A percentile compares a stretch with the other conserved stretches of the same genome.
These are phyloP conservation scores for Ochlodes sylvanus DNA, from an alignment of 2,888 invertebrate species.

Conservation along the genomic window DNA sequence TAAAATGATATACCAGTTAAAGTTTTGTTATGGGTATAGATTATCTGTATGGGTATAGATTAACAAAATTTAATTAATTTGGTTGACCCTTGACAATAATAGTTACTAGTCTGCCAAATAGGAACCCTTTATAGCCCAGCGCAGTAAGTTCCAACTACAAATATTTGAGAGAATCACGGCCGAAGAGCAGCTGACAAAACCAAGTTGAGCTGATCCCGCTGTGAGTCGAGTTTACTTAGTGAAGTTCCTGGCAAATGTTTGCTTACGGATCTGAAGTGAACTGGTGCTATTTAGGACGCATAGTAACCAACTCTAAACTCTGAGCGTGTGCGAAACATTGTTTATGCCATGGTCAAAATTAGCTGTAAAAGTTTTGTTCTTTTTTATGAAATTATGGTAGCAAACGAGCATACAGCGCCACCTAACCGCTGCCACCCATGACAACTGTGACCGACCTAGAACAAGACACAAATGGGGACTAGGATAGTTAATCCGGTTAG, in stretches of 20 bases:
- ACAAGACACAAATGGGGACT: too few species aligned
- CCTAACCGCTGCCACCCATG: too few species aligned
- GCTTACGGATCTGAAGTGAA: background rate
- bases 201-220: background rate
- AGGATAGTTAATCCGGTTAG: too few species aligned
- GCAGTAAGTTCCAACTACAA: background rate
- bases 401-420: too few species aligned
- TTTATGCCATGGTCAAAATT: too few species aligned
- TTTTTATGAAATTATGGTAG: too few species aligned
- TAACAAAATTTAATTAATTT: background rate
- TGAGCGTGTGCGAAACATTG: too few species aligned
- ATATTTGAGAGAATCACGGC: constrained; percentile 9
- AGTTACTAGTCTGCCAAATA: background rate
- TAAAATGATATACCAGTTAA: too few species aligned
- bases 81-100: background rate
- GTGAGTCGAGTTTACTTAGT: constrained; percentile 7
- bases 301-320: too few species aligned
- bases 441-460: too few species aligned
- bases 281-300: background rate
- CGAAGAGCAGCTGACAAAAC: constrained; percentile 5
- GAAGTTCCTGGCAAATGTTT: constrained; percentile 20
- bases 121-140: background rate
- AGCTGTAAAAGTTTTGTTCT: too few species aligned
- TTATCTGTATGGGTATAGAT: background rate
- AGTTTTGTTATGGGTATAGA: too few species aligned